Evolutionary conservation across 2,113 vertebrate genomes (phyloP).

Genomic region (Procavia capensis): DNA sequence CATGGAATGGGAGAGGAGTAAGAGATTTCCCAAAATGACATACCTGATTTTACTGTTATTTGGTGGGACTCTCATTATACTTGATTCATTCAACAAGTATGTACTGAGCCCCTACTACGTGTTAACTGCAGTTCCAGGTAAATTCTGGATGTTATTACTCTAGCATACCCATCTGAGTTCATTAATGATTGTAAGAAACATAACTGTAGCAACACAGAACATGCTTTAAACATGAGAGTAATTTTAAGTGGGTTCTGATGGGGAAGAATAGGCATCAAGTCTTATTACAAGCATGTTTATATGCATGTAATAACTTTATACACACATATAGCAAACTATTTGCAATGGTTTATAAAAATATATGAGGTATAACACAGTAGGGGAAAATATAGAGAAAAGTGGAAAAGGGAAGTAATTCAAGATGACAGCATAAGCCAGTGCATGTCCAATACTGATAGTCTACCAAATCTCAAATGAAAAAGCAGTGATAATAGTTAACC

Average conservation of each 20-base stretch:
- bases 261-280: not conserved
- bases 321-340: not conserved
- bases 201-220: not conserved
- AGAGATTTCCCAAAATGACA: constrained; percentile 13
- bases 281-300: constrained; percentile 25
- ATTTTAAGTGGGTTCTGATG: constrained; percentile 39
- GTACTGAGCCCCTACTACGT: not conserved
- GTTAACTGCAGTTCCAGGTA: not conserved
- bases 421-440: not conserved
- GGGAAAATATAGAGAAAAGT: not conserved
- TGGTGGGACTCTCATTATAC: not conserved
- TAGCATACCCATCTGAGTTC: not conserved
- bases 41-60: constrained; percentile 31
- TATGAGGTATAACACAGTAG: not conserved
- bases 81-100: constrained; percentile 15
- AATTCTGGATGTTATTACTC: not conserved
- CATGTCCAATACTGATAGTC: not conserved
- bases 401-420: not conserved
- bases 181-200: not conserved
- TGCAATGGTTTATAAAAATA: constrained; percentile 29
- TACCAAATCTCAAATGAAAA: too few relatives aligned
- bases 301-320: constrained; percentile 41
- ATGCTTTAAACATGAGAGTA: not conserved
- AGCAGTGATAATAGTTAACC: not conserved
- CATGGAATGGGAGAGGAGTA: not conserved